Evolutionary conservation across 2,797 vertebrate genomes (phyloP), one percentile per base, ranked within the genome.

Genomic region (Meriones psammophilus): DNA sequence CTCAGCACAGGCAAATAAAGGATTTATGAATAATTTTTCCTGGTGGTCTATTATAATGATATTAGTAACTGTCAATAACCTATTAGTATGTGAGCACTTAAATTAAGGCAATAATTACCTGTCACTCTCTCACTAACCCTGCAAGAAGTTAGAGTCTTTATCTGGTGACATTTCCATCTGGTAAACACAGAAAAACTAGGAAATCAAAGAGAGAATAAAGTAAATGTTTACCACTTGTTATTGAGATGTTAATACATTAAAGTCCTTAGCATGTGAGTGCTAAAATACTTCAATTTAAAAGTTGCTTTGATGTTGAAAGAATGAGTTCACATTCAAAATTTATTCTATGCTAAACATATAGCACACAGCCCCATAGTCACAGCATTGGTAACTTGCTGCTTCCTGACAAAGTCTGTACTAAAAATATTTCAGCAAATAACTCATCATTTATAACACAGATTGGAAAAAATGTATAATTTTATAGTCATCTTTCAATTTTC

Each of bases 21-120:
- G 46, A 97, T 96, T 97, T 91, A 78, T 95, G 81, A 97, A 80
- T 96, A 76, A 93, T 91, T 97, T 85, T 86, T 88, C 94, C 84
- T 94, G 80, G 81, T 92, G 89, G 60, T 97, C 89, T 97, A 89
- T 98, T 96, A 97, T 94, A 97, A 94, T 81, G 71, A 92, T 97
- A 97, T 96, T 89, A 97, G 78, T 96, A 97, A 97, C 90, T 88
- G 84, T 96, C 80, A 88, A 96, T 96, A 96, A 95, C 78, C 83
- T 94, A 96, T 97, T 97, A 96, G 73, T 74, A 90, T 64, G 64
- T 88, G 94, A 97, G 64, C 94, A 95, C 76, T 97, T 95, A 69
- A 93, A 71, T 92, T 96, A 96, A 95, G 71, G 88, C 83, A 97
- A 95, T 97, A 98, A 98, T 98, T 97, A 97, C 92, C 94, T 96